phyloP scores from a whole-genome alignment of 2,797 vertebrate genomes.

The Myoxocephalus aenaeus region DNA sequence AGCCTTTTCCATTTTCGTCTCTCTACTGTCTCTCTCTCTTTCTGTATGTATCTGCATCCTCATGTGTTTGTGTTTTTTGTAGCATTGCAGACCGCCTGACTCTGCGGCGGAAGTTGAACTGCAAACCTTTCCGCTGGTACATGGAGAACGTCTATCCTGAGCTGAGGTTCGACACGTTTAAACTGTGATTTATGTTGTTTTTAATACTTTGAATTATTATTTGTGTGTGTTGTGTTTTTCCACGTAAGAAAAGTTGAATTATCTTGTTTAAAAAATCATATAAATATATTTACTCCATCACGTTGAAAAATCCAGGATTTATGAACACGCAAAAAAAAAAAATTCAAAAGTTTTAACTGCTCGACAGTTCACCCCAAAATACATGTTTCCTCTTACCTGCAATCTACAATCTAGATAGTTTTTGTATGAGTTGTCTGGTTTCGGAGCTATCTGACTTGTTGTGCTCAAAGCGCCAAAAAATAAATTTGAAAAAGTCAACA shows the following conservation, averaged over 20 bases:
- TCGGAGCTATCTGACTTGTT: too few relatives aligned
- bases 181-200: neutral
- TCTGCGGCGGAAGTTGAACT: slow-evolving; percentile 91
- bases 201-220: neutral
- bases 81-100: slow-evolving; percentile 92
- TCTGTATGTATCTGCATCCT: neutral
- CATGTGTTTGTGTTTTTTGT: slow-evolving; percentile 1
- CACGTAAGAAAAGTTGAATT: too few relatives aligned
- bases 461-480: too few relatives aligned
- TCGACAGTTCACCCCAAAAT: too few relatives aligned
- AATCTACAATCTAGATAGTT: too few relatives aligned
- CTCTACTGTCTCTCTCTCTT: neutral
- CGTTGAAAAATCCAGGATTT: neutral
- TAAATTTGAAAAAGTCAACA: too few relatives aligned
- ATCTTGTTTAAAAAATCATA: too few relatives aligned
- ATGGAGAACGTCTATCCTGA: slow-evolving; percentile 98
- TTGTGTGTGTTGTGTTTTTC: neutral
- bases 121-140: slow-evolving; percentile 98
- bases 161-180: slow-evolving; percentile 89
- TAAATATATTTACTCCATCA: neutral
- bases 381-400: too few relatives aligned
- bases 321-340: too few relatives aligned
- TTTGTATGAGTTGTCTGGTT: too few relatives aligned
- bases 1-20: neutral
- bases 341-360: too few relatives aligned